Evolutionary conservation across 2,888 invertebrate species (phyloP).

Genomic region (Caenorhabditis sp.): DNA sequence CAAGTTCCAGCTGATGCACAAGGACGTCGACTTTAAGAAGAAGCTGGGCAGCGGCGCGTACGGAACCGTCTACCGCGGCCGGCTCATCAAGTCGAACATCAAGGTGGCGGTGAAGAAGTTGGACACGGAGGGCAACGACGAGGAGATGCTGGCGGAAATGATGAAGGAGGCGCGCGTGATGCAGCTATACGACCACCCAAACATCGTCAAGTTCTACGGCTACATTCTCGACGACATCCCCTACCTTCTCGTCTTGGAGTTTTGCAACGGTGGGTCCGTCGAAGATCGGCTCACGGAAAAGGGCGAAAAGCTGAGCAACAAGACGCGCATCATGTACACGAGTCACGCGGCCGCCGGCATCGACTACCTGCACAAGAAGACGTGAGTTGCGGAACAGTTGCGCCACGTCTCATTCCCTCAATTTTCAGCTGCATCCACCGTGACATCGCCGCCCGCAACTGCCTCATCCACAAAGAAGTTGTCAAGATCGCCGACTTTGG

Average conservation of each 20-base stretch:
- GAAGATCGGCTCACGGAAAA: slow-evolving; percentile 47
- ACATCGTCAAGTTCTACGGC: slow-evolving; percentile 74
- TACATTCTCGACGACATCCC: slow-evolving; percentile 72
- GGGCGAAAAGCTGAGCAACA: slow-evolving; percentile 47
- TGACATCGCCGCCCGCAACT: slow-evolving; percentile 74
- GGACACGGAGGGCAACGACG: slow-evolving; percentile 62
- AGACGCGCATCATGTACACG: slow-evolving; percentile 41
- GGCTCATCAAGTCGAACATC: slow-evolving; percentile 54
- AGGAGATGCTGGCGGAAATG: slow-evolving; percentile 70
- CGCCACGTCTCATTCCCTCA: neutral
- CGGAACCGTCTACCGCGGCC: slow-evolving; percentile 72
- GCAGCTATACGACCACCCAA: slow-evolving; percentile 73
- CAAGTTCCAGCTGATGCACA: slow-evolving; percentile 69
- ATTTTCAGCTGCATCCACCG: slow-evolving; percentile 70
- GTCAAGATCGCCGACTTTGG: slow-evolving; percentile 75
- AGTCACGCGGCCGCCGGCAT: slow-evolving; percentile 63
- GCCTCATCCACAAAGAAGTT: slow-evolving; percentile 64
- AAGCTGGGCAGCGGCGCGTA: slow-evolving; percentile 72
- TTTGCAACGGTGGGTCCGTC: slow-evolving; percentile 67
- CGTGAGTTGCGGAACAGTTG: slow-evolving; percentile 17
- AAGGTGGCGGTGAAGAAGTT: slow-evolving; percentile 60
- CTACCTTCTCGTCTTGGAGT: slow-evolving; percentile 73
- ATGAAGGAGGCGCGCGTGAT: slow-evolving; percentile 76
- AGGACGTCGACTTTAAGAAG: slow-evolving; percentile 69
- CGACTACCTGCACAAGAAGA: slow-evolving; percentile 71